Conservation (phyloP, 2,797 vertebrate genomes). For the Peromyscus eremicus region DNA sequence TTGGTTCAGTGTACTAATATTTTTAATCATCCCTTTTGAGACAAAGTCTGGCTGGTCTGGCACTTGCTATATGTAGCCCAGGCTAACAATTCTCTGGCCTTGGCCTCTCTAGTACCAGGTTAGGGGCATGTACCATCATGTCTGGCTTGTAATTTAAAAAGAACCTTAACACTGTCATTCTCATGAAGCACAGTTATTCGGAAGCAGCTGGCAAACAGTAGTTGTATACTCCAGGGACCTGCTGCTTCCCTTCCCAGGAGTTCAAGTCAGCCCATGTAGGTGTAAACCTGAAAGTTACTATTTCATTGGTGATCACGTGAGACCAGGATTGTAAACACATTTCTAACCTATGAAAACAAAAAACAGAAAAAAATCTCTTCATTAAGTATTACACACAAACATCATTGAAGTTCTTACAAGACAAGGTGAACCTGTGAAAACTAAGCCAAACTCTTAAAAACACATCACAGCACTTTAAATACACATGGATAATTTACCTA, state of each 20-base stretch:
- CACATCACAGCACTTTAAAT: slow-evolving; percentile 72
- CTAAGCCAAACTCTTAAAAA: slow-evolving; percentile 69
- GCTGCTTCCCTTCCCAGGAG: slow-evolving; percentile 73
- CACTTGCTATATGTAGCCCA: neutral
- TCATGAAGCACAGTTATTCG: slow-evolving; percentile 38
- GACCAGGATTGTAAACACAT: slow-evolving; percentile 81
- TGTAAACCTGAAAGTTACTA: slow-evolving; percentile 78
- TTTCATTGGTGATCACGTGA: slow-evolving; percentile 61
- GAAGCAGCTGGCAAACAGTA: slow-evolving; percentile 45
- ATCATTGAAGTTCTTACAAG: slow-evolving; percentile 69
- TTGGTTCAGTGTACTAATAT: slow-evolving; percentile 69
- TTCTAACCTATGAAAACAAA: slow-evolving; percentile 72
- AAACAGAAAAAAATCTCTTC: slow-evolving; percentile 62
- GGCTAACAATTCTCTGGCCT: neutral
- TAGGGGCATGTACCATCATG: neutral
- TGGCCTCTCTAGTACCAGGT: neutral
- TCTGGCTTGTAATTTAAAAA: neutral
- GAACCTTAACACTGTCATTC: slow-evolving; percentile 70
- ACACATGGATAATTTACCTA: slow-evolving; percentile 74
- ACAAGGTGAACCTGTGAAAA: slow-evolving; percentile 74
- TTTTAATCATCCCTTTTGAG: neutral
- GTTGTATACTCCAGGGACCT: slow-evolving; percentile 19
- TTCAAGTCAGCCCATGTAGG: slow-evolving; percentile 67
- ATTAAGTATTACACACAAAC: slow-evolving; percentile 72
- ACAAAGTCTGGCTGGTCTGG: neutral